phyloP scores from a whole-genome alignment of 2,113 vertebrate species.

The Bagarius yarrelli region DNA sequence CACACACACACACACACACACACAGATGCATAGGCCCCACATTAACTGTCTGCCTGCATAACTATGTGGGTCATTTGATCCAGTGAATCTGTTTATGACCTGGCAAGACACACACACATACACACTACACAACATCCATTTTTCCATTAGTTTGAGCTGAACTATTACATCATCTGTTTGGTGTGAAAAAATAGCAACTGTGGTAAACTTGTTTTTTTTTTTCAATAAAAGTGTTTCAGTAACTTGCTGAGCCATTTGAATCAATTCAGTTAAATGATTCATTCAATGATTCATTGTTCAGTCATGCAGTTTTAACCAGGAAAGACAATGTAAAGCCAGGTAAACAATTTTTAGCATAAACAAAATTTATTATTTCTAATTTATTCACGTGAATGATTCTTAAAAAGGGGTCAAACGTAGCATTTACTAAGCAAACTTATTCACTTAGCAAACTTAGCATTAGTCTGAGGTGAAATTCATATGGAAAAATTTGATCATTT shows the following conservation, averaged over 20 bases:
- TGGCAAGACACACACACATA: neutral
- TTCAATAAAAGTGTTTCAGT: neutral
- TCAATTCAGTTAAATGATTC: neutral
- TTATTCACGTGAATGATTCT: neutral
- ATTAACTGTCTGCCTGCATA: neutral
- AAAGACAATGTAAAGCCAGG: no score
- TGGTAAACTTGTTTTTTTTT: neutral
- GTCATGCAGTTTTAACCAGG: no score
- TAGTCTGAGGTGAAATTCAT: no score
- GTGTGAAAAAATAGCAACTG: neutral
- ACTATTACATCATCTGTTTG: constrained; percentile 21
- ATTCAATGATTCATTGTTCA: no score
- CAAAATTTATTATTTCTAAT: neutral
- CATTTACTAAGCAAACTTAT: no score
- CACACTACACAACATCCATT: neutral
- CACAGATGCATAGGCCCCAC: neutral
- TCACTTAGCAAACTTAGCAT: no score
- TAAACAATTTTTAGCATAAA: no score
- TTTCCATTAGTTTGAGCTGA: constrained; percentile 9
- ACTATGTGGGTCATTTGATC: neutral
- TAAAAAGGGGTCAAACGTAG: neutral
- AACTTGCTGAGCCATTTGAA: neutral
- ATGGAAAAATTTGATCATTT: no score
- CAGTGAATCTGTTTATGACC: neutral
- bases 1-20: constrained; percentile 30